These are phyloP conservation scores for Lasioglossum calceatum DNA, from an alignment of 2,888 invertebrate species.

Conservation along the genomic window DNA sequence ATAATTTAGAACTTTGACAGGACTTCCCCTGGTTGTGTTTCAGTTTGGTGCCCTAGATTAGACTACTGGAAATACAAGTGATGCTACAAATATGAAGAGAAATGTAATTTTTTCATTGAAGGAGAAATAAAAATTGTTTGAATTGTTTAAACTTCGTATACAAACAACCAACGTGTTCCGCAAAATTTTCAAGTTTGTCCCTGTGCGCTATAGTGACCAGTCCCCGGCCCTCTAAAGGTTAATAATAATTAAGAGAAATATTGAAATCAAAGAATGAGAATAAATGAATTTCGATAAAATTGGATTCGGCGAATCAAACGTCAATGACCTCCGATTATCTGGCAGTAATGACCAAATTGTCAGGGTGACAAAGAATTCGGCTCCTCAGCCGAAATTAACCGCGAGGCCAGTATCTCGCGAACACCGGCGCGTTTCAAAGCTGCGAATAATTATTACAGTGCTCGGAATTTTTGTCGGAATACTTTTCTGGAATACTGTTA, in stretches of 20 bases:
- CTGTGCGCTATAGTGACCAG: no score
- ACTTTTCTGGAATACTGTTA: background rate
- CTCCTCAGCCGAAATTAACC: background rate
- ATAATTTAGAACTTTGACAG: background rate
- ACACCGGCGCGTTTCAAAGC: background rate
- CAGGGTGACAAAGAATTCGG: background rate
- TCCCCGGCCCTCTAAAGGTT: background rate
- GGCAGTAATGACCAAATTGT: background rate
- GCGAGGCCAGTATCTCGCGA: slow-evolving; percentile 2
- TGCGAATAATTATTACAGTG: background rate
- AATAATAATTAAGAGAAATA: background rate
- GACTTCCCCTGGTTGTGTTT: background rate
- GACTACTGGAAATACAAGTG: background rate
- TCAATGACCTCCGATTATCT: background rate
- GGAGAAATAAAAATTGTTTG: background rate
- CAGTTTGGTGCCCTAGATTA: background rate
- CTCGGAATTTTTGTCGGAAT: background rate
- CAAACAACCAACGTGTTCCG: background rate
- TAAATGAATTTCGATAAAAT: background rate
- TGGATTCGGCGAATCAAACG: background rate
- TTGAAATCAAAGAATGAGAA: background rate
- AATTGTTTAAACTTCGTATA: background rate
- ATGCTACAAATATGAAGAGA: background rate
- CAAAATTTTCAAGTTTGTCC: background rate
- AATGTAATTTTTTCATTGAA: background rate